Percentiles rank a stretch among this genome's conserved stretches.
These are phyloP conservation scores for Scolopax rusticola DNA, from an alignment of 2,797 vertebrate genomes.

Conservation along the genomic window DNA sequence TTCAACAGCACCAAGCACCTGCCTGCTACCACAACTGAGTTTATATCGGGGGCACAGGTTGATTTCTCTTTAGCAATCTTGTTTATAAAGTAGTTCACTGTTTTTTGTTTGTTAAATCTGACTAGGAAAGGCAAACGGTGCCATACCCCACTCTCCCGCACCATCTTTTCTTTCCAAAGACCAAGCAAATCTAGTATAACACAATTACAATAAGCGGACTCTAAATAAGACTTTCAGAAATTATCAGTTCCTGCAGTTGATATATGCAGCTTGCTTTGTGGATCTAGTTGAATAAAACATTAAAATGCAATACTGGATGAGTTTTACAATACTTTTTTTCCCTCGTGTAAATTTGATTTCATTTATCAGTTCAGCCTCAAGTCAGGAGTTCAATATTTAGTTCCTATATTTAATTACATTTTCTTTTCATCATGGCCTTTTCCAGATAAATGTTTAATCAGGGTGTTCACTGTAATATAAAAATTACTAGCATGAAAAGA, in stretches of 20 bases:
- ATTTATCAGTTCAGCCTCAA: slow-evolving; percentile 40
- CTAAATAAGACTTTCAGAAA: slow-evolving; percentile 23
- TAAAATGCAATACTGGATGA: background rate
- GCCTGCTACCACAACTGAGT: background rate
- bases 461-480: background rate
- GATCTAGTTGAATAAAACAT: background rate
- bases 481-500: slow-evolving; percentile 37
- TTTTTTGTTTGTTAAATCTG: background rate
- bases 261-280: background rate
- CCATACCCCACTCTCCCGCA: background rate
- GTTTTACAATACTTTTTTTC: background rate
- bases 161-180: background rate
- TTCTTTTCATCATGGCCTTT: slow-evolving; percentile 10
- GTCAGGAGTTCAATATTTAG: slow-evolving; percentile 38
- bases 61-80: background rate
- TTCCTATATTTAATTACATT: background rate
- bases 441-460: slow-evolving; percentile 36
- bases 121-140: background rate
- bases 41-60: background rate
- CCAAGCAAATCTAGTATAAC: background rate
- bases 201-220: background rate
- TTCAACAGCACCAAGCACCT: background rate
- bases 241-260: background rate
- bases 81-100: background rate
- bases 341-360: background rate